These are phyloP conservation scores for Cynoglossus semilaevis DNA, from an alignment of 2,113 vertebrate species.

Conservation along the genomic window DNA sequence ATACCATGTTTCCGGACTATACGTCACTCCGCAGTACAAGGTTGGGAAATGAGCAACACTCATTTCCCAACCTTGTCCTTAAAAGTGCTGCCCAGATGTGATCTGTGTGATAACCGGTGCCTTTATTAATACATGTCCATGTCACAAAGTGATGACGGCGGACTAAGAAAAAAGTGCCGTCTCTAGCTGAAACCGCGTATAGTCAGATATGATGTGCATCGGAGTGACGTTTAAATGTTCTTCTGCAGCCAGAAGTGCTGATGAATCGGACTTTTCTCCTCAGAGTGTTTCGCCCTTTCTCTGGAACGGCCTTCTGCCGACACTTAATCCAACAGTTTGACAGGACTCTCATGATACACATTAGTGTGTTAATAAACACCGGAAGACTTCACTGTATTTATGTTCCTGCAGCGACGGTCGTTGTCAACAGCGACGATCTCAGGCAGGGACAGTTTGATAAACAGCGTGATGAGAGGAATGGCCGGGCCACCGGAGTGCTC, in stretches of 20 bases:
- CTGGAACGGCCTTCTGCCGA: not conserved
- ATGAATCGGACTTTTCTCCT: constrained; percentile 8
- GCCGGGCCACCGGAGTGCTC: not conserved
- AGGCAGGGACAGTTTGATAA: not conserved
- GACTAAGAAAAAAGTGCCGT: constrained; percentile 8
- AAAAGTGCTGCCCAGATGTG: no score
- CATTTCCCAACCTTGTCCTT: no score
- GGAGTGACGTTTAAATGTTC: constrained; percentile 13
- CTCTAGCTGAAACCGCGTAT: not conserved
- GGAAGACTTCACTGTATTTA: constrained; percentile 10
- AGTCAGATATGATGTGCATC: constrained; percentile 19
- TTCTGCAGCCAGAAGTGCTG: constrained; percentile 25
- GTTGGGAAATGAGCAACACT: no score
- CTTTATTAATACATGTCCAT: not conserved
- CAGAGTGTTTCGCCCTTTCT: constrained; percentile 12
- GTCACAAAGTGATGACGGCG: constrained; percentile 12
- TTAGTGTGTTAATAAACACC: constrained; percentile 13
- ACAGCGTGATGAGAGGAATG: no score
- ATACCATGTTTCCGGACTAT: no score
- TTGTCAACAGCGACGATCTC: no score
- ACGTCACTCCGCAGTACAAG: no score
- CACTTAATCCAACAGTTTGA: not conserved
- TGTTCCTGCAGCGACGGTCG: not conserved
- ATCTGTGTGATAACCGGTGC: no score
- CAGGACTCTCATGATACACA: constrained; percentile 7